Conservation (phyloP, 2,113 vertebrate species). For the human (Homo sapiens) region GRCh38 chr22:19490001-19490500, state of each 20-base stretch:
- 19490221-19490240: background rate
- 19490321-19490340: background rate
- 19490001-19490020: background rate
- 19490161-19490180: background rate
- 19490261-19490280: background rate
- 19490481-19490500: no score
- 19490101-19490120: background rate
- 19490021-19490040: background rate
- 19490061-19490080: background rate
- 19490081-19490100: background rate
- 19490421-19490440: no score
- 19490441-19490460: no score
- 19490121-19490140: background rate
- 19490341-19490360: background rate
- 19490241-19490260: background rate
- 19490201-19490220: background rate
- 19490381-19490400: no score
- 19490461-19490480: no score
- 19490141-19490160: background rate
- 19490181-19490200: background rate
- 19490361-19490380: no score
- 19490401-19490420: no score
- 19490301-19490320: background rate
- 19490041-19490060: background rate
- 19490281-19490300: background rate